Base-by-base conservation (phyloP, 2,888 invertebrate genomes). In the Blastobasis lacticolella region DNA sequence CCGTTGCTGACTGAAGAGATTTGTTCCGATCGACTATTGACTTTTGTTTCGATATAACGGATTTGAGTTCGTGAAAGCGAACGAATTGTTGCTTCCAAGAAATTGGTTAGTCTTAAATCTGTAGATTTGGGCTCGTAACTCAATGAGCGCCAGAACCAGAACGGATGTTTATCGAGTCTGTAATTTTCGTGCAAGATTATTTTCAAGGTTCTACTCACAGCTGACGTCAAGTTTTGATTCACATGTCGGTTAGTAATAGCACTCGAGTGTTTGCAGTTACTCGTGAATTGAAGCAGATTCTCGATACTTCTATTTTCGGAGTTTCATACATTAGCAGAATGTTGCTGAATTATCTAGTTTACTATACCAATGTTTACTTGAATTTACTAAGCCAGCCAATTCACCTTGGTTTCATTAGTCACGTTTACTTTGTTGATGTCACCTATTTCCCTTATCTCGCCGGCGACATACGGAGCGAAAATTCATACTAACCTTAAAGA, bases 401-500 rank as follows among this genome's bases (percentile, higher is more conserved):
- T 62, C 52, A 62, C 64, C 64, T 65, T 65, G 61, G 54, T 49
- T 47, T 42, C 52, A 57, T 64, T 64, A 62, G 56, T 65, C 63
- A 61, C 54, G 47, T 49, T 49, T 53, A 45, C 41, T 48, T 51
- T 49, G 45, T 49, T 53, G 41, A 51, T 55, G 38, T 45, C 42
- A 40, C 45, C 42, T 56, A 58, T 59, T 60, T 54, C 48, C 45
- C 57, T 58, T 62, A 62, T 61, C 61, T 50, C 51, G 54, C 47
- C 49, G 52, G 43, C 38, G 49, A 56, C 58, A 56, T 52, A 54
- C 44, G 43, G 44, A 50, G 48, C 55, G 58, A 44, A 50, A 46
- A 50, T 60, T 57, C 63, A 54, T 60, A 73, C 78, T 57, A 67
- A 79, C 79, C 75, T 78, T 63, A 60, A 53, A 55, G 48, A 56